Evolutionary conservation across 2,797 vertebrate genomes (phyloP).

Genomic region (Dryobates pubescens): DNA sequence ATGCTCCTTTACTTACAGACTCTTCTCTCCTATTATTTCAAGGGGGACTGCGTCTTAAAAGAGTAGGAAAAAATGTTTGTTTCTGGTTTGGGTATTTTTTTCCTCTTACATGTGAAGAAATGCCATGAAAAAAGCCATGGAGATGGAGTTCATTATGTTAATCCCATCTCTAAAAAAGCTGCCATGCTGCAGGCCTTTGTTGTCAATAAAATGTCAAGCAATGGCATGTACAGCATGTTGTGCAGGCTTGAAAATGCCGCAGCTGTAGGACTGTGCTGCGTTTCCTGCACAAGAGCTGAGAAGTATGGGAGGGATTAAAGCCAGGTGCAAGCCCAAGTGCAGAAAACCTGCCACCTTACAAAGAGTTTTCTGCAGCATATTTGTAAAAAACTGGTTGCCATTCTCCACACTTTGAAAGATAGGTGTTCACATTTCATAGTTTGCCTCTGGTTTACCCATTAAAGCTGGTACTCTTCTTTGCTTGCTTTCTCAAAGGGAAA

Average conservation of each 20-base stretch:
- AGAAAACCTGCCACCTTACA: not conserved
- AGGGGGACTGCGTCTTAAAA: not conserved
- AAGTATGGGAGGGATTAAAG: constrained; percentile 33
- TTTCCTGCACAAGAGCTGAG: not conserved
- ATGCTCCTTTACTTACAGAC: not conserved
- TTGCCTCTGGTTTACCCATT: constrained; percentile 37
- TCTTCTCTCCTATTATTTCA: constrained; percentile 6
- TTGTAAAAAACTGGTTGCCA: not conserved
- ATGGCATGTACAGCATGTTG: constrained; percentile 30
- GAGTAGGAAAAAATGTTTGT: not conserved
- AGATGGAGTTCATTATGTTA: constrained; percentile 58
- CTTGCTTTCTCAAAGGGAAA: constrained; percentile 35
- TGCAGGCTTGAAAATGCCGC: constrained; percentile 19
- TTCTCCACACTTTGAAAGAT: not conserved
- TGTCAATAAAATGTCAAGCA: constrained; percentile 66
- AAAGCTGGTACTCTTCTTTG: not conserved
- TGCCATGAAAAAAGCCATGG: constrained; percentile 28
- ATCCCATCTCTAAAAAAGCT: constrained; percentile 46
- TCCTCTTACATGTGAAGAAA: constrained; percentile 5
- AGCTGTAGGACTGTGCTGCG: not conserved
- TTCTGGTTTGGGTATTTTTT: constrained; percentile 7
- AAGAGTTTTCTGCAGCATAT: not conserved
- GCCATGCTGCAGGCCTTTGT: constrained; percentile 19
- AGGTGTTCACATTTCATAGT: not conserved
- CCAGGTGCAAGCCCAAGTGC: not conserved